These are phyloP conservation scores for Achatina immaculata DNA, from an alignment of 1,140 invertebrate genomes.

Conservation along the genomic window DNA sequence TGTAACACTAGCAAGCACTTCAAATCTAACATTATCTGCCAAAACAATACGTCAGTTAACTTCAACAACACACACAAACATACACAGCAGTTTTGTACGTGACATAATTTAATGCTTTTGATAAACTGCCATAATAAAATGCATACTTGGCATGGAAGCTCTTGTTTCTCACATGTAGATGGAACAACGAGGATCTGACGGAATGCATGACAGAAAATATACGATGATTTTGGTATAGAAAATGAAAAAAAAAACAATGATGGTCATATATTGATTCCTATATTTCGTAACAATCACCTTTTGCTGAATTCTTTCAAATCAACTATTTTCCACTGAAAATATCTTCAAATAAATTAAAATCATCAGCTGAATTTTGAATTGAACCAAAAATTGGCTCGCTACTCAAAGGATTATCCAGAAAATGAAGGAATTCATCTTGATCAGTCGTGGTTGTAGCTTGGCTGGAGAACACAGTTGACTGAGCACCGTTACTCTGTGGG, in stretches of 20 bases:
- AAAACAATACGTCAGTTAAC: too few relatives aligned
- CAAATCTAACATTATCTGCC: too few relatives aligned
- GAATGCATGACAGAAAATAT: neutral
- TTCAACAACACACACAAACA: too few relatives aligned
- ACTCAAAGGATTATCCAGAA: constrained; percentile 57
- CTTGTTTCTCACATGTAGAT: neutral
- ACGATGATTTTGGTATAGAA: too few relatives aligned
- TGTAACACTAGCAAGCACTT: too few relatives aligned
- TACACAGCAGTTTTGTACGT: too few relatives aligned
- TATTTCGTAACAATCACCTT: neutral
- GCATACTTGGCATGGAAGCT: neutral
- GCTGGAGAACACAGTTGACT: constrained; percentile 29
- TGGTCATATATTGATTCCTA: neutral
- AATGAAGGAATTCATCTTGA: constrained; percentile 63
- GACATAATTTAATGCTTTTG: too few relatives aligned
- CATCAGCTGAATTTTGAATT: constrained; percentile 50
- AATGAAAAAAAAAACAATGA: neutral
- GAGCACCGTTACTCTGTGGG: constrained; percentile 32
- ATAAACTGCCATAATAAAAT: too few relatives aligned
- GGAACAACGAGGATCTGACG: neutral
- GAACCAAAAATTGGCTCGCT: constrained; percentile 58
- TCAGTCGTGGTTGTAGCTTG: constrained; percentile 36
- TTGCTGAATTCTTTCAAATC: neutral
- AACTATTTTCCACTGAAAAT: constrained; percentile 46
- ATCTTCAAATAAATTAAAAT: constrained; percentile 58